Evolutionary conservation across 1,140 invertebrate species (phyloP).

Genomic region (Tetramorium alpestre): DNA sequence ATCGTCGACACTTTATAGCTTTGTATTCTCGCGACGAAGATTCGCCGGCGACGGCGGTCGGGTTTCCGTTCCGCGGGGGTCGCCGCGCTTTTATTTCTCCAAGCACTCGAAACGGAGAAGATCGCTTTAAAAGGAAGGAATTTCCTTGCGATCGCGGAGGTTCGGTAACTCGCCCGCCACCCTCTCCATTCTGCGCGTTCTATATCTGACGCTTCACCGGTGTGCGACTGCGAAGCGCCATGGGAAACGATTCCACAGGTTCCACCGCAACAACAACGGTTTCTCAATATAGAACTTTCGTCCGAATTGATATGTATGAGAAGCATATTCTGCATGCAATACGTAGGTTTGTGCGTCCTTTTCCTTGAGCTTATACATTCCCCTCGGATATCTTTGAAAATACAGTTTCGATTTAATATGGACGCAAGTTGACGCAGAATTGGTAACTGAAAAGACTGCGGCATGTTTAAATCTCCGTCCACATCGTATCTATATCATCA

Average conservation of each 20-base stretch:
- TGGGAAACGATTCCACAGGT: conserved; percentile 43
- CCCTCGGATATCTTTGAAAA: conserved; percentile 30
- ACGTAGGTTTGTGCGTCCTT: conserved; percentile 8
- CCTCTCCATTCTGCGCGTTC: background rate
- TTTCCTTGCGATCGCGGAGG: conserved; percentile 26
- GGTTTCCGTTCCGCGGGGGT: conserved; percentile 6
- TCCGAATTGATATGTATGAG: conserved; percentile 51
- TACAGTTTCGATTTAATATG: conserved; percentile 37
- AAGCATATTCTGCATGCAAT: conserved; percentile 27
- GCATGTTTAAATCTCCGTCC: background rate
- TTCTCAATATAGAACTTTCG: conserved; percentile 32
- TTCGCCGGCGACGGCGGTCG: conserved; percentile 28
- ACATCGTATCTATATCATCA: background rate
- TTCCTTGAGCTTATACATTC: conserved; percentile 12
- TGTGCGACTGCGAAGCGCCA: conserved; percentile 1
- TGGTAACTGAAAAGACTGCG: conserved; percentile 26
- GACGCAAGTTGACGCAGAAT: conserved; percentile 21
- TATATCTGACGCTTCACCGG: background rate
- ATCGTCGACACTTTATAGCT: conserved; percentile 70
- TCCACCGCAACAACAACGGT: conserved; percentile 30
- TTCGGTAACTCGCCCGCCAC: conserved; percentile 11
- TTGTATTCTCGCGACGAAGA: conserved; percentile 71
- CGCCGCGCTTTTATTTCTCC: conserved; percentile 49
- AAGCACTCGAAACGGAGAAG: background rate
- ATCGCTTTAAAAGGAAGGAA: conserved; percentile 52